Evolutionary conservation across 2,888 invertebrate species (phyloP).

Genomic region (Meandrusa payeni): DNA sequence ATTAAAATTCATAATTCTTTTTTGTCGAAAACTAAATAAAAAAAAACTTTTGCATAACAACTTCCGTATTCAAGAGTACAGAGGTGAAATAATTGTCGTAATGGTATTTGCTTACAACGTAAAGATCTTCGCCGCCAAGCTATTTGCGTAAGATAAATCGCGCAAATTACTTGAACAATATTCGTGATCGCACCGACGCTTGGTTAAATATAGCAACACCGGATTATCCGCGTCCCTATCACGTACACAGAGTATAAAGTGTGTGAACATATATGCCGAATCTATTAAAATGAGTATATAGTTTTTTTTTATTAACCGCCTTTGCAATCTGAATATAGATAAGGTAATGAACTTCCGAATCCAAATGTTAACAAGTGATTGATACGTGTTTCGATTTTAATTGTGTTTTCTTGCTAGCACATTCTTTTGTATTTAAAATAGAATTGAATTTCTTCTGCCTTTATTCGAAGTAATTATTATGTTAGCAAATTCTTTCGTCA

Average conservation of each 20-base stretch:
- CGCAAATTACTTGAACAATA: slow-evolving; percentile 33
- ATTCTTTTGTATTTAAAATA: not conserved
- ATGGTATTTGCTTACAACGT: slow-evolving; percentile 5
- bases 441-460: too few species aligned
- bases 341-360: slow-evolving; percentile 31
- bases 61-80: slow-evolving; percentile 9
- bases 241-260: slow-evolving; percentile 8
- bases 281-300: slow-evolving; percentile 14
- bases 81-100: slow-evolving; percentile 1
- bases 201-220: slow-evolving; percentile 19
- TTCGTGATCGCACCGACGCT: slow-evolving; percentile 22
- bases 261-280: slow-evolving; percentile 13
- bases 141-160: slow-evolving; percentile 35
- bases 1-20: too few species aligned
- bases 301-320: slow-evolving; percentile 24
- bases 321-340: slow-evolving; percentile 27
- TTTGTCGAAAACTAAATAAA: too few species aligned
- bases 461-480: too few species aligned
- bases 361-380: slow-evolving; percentile 28
- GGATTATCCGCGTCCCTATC: slow-evolving; percentile 20
- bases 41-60: slow-evolving; percentile 1
- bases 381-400: slow-evolving; percentile 30
- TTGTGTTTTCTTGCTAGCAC: slow-evolving; percentile 19
- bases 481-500: slow-evolving; percentile 3
- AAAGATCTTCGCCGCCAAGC: slow-evolving; percentile 27